These are phyloP conservation scores for Petrolisthes cinctipes DNA, from an alignment of 2,888 invertebrate genomes.

Conservation along the genomic window DNA sequence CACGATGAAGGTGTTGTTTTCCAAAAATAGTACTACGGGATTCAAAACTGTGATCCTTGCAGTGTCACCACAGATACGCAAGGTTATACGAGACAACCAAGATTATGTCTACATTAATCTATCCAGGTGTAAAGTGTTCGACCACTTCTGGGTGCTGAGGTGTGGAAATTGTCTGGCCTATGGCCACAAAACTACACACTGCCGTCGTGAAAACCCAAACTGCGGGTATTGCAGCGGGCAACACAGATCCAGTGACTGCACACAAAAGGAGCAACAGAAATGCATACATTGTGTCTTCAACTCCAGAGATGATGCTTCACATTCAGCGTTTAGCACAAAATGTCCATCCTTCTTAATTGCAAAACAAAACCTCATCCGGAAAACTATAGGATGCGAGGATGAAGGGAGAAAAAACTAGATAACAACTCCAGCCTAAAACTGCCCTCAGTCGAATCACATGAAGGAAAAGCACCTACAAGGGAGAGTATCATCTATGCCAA, in stretches of 20 bases:
- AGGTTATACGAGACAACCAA: not conserved
- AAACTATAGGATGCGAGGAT: too few relatives aligned
- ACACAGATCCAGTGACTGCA: not conserved
- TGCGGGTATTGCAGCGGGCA: not conserved
- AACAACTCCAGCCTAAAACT: too few relatives aligned
- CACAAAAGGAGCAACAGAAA: not conserved
- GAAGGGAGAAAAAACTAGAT: too few relatives aligned
- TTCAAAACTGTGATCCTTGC: not conserved
- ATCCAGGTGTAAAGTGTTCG: not conserved
- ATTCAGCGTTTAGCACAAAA: not conserved
- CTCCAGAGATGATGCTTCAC: not conserved
- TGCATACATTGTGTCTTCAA: not conserved
- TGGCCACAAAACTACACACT: constrained; percentile 7
- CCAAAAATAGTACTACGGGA: not conserved
- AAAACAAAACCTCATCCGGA: not conserved
- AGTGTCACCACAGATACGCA: not conserved
- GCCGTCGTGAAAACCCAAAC: not conserved
- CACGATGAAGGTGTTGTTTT: not conserved
- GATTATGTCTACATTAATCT: not conserved
- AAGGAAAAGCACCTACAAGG: too few relatives aligned
- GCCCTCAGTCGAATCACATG: too few relatives aligned
- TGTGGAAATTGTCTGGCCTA: constrained; percentile 4
- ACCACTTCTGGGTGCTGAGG: not conserved
- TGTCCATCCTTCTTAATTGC: not conserved
- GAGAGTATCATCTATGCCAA: not conserved